Percentiles rank a stretch among this genome's conserved stretches.
phyloP scores from a whole-genome alignment of 2,797 vertebrate species.

The Antrozous pallidus region DNA sequence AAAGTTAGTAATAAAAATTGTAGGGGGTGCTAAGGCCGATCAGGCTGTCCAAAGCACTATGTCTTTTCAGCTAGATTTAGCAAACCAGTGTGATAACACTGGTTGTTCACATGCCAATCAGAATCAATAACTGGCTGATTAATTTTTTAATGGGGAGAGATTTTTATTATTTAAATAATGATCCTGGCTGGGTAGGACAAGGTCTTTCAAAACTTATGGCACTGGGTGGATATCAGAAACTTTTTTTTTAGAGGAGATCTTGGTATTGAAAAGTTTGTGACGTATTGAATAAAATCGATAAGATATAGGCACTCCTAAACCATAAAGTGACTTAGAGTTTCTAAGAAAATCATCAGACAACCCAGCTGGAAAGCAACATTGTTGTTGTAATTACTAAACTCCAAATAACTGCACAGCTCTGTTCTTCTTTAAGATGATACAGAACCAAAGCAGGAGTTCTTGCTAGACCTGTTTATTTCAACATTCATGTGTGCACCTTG shows the following conservation, averaged over 20 bases:
- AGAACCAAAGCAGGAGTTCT: slow-evolving; percentile 46
- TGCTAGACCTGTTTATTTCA: slow-evolving; percentile 65
- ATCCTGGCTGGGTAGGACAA: not conserved
- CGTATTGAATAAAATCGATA: not conserved
- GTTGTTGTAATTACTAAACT: slow-evolving; percentile 20
- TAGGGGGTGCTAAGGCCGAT: not conserved
- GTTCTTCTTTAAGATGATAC: not conserved
- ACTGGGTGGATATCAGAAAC: not conserved
- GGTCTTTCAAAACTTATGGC: slow-evolving; percentile 19
- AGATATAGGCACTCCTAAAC: not conserved
- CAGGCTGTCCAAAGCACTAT: not conserved
- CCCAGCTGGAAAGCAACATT: not conserved
- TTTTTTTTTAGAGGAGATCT: not conserved
- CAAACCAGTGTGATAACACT: not conserved
- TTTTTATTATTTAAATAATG: slow-evolving; percentile 31
- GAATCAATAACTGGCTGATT: not conserved
- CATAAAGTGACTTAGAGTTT: slow-evolving; percentile 4
- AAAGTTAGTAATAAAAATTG: not conserved
- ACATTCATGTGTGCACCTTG: not conserved
- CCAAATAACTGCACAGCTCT: not conserved
- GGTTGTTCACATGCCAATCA: not conserved
- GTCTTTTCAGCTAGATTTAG: not conserved
- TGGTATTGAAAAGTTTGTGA: slow-evolving; percentile 17
- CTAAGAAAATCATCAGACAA: slow-evolving; percentile 12
- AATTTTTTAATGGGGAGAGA: not conserved